Base-by-base conservation (phyloP, 1,140 invertebrate genomes). In the Drosophila repleta region DNA sequence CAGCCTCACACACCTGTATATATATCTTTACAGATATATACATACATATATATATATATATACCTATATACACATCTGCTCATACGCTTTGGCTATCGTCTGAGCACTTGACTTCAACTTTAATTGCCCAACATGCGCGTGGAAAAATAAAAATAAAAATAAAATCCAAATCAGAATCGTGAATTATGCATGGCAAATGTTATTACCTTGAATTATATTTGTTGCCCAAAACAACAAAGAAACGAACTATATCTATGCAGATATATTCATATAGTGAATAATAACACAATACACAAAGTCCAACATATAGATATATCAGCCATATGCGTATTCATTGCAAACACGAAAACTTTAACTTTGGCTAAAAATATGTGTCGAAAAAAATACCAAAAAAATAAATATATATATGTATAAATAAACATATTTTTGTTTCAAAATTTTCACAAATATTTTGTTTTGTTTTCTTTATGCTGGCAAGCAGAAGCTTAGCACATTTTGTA, bases 81-180 rank as follows among this genome's bases (percentile, higher is more conserved):
- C 4, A 41, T 57, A 71, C 24, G 26, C 17, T 48, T 66, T 57
- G n/a, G 26, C 17, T 66, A 43, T 17, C 15, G 24, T 46, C 55
- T 21, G 21, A 64, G 75, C 80, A 76, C 76, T 67, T 72, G 66
- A 69, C 66, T 85, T 67, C 61, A 80, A 63, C 58, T 71, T 79
- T 55, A 78, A 84, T 66, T 32, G 60, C 21, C 43, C 60, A 57
- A 53, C 56, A 69, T 61, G 37, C 65, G 65, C n/a, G n/a, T n/a
- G n/a, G n/a, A 61, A 64, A 52, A 53, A 60, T 70, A 45, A 24
- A 71, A 72, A 56, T 62, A 71, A 43, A 66, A 20, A 53, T 10
- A 0, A 32, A 53, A n/a, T n/a, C n/a, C n/a, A 72, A 29, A 29
- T 29, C 7, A 6, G 8, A 29, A 29, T 29, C 7, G 2, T 56